Base-by-base conservation (phyloP, 1,140 invertebrate genomes). In the Drosophila auraria region DNA sequence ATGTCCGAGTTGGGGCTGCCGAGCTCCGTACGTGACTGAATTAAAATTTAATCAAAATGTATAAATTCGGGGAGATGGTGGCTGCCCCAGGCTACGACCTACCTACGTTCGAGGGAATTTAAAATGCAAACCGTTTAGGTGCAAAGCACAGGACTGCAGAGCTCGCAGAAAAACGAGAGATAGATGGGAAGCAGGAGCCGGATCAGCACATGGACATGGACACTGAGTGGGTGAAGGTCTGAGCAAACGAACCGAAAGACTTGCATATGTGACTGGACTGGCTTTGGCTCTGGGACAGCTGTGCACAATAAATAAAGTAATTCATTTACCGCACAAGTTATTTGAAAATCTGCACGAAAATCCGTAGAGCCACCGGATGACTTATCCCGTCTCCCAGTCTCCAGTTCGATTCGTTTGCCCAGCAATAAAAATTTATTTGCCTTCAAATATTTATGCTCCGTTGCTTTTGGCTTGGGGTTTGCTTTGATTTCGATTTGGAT, bases 41-140 rank as follows among this genome's bases (percentile, higher is more conserved):
- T 91, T 84, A 91, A 91, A 91, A 80, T 91, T 91, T 91, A 91
- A 91, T 91, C 90, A 89, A 80, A 82, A 83, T 91, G 78, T 81
- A 91, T 86, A 91, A 90, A 80, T 82, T 72, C 80, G 56, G 62
- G 62, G 54, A 38, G 42, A 17, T 25, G 25, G 25, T 11, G 9
- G 33, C 9, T 9, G 33, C 33, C 33, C 33, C 33, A 33, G 63
- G 30, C 27, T 5, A 8, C 14, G 20, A 14, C n/a, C 15, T 45
- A 68, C 36, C 42, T 47, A 65, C 57, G 17, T 57, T 50, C 53
- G 8, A 40, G 44, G 61, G 63, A 61, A 80, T 84, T 84, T 80
- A 50, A 80, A 84, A 71, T 81, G 72, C 80, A 86, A 82, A 83
- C 76, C 74, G 68, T 73, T 73, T 74, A 84, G 77, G 62, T 72